phyloP scores from a whole-genome alignment of 2,797 vertebrate species.

The Clarias fuscus region DNA sequence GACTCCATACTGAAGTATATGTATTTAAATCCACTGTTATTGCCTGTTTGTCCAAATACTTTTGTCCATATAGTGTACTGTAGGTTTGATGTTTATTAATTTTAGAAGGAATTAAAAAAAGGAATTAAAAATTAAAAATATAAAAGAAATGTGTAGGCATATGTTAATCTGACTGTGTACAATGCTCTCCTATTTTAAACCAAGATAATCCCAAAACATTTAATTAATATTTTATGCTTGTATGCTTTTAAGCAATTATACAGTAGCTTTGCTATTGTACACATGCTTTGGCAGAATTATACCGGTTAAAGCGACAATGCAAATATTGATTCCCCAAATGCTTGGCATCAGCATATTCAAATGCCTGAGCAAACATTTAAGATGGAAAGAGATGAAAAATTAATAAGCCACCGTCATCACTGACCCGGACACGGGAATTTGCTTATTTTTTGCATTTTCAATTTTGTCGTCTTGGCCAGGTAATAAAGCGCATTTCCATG shows the following conservation, averaged over 20 bases:
- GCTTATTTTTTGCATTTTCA: slow-evolving; percentile 66
- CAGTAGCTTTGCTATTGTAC: not conserved
- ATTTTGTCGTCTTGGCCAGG: slow-evolving; percentile 64
- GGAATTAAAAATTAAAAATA: too few relatives aligned
- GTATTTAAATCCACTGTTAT: too few relatives aligned
- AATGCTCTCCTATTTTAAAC: not conserved
- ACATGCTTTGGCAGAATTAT: not conserved
- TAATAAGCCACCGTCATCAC: slow-evolving; percentile 60
- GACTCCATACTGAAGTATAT: too few relatives aligned
- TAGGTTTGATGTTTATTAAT: not conserved
- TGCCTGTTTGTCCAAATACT: too few relatives aligned
- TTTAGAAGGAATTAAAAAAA: too few relatives aligned
- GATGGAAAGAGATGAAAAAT: slow-evolving; percentile 66
- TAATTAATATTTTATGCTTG: not conserved
- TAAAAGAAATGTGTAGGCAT: too few relatives aligned
- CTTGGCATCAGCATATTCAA: slow-evolving; percentile 69
- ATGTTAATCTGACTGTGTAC: not conserved
- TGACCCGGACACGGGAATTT: slow-evolving; percentile 60
- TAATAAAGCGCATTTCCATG: slow-evolving; percentile 64
- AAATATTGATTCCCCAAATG: slow-evolving; percentile 68
- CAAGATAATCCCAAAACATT: not conserved
- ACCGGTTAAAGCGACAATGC: slow-evolving; percentile 48
- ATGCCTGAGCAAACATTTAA: slow-evolving; percentile 66
- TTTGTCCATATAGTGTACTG: too few relatives aligned
- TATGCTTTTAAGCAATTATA: not conserved